Percentiles rank a stretch among this genome's conserved stretches.
phyloP scores from a whole-genome alignment of 1,140 invertebrate species.

The Philotrypesis tridentata region DNA sequence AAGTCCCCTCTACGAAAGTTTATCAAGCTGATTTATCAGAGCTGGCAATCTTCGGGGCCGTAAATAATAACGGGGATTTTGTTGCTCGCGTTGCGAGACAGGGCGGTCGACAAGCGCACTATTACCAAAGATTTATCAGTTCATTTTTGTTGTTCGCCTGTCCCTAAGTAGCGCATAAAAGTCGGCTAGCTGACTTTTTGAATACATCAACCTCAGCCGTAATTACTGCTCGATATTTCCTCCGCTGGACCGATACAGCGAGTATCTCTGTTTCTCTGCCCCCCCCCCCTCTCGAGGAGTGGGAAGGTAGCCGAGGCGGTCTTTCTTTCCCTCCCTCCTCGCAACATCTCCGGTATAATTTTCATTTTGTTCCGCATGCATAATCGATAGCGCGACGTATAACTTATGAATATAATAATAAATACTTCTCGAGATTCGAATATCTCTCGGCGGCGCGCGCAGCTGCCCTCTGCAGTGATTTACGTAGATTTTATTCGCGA shows the following conservation, averaged over 20 bases:
- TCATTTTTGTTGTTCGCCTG: neutral
- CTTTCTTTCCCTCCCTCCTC: neutral
- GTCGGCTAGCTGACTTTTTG: slow-evolving; percentile 1
- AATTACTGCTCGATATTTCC: neutral
- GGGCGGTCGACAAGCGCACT: neutral
- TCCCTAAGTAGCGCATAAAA: neutral
- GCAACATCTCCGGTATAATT: neutral
- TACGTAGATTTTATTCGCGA: slow-evolving; percentile 30
- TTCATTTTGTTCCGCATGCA: slow-evolving; percentile 19
- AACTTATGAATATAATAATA: slow-evolving; percentile 42
- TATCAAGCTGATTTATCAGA: neutral
- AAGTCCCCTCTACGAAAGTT: neutral
- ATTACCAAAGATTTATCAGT: neutral
- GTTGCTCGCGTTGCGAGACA: neutral
- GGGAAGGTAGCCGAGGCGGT: neutral
- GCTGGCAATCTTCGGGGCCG: neutral
- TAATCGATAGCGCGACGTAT: slow-evolving; percentile 14
- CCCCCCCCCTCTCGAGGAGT: too few relatives aligned
- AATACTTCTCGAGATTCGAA: slow-evolving; percentile 27
- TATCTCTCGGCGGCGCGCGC: too few relatives aligned
- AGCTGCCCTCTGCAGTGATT: neutral
- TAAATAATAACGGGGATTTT: neutral
- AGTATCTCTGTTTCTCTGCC: too few relatives aligned
- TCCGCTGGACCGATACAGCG: neutral
- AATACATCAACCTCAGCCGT: neutral